Evolutionary conservation across 1,140 invertebrate genomes (phyloP).

Genomic region (Calosoma granatense): DNA sequence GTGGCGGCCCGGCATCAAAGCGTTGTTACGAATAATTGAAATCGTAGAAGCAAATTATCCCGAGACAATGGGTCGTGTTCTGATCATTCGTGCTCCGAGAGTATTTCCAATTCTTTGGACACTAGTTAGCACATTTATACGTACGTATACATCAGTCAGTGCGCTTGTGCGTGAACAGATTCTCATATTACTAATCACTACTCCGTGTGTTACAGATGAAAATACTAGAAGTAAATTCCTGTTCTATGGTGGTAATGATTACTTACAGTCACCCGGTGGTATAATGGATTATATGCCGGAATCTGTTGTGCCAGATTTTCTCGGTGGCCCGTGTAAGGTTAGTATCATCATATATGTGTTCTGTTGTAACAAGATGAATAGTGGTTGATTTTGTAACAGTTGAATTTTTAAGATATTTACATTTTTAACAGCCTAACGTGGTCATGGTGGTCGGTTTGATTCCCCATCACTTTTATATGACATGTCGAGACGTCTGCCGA

Average conservation of each 20-base stretch:
- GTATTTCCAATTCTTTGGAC: constrained; percentile 98
- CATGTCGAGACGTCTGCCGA: constrained; percentile 27
- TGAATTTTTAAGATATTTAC: constrained; percentile 17
- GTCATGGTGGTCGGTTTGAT: constrained; percentile 34
- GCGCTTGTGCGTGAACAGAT: too few species aligned
- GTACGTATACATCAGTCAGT: constrained; percentile 42
- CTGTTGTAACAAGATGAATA: not conserved
- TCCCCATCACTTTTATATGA: constrained; percentile 39
- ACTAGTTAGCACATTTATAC: constrained; percentile 90
- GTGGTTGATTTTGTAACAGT: constrained; percentile 4
- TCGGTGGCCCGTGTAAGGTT: constrained; percentile 82
- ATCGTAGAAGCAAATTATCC: constrained; percentile 94
- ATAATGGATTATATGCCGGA: constrained; percentile 78
- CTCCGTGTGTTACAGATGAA: too few species aligned
- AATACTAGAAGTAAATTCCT: constrained; percentile 91
- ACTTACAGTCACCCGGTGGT: constrained; percentile 62
- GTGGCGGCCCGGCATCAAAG: constrained; percentile 87
- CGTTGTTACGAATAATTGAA: constrained; percentile 86
- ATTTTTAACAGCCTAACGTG: constrained; percentile 34
- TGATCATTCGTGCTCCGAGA: constrained; percentile 79
- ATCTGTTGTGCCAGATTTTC: constrained; percentile 83
- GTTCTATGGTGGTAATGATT: constrained; percentile 85
- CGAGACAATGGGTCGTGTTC: constrained; percentile 84
- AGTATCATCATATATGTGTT: constrained; percentile 21
- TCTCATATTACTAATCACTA: too few species aligned